Evolutionary conservation across 2,113 vertebrate genomes (phyloP).

Genomic region (Rutilus rutilus): DNA sequence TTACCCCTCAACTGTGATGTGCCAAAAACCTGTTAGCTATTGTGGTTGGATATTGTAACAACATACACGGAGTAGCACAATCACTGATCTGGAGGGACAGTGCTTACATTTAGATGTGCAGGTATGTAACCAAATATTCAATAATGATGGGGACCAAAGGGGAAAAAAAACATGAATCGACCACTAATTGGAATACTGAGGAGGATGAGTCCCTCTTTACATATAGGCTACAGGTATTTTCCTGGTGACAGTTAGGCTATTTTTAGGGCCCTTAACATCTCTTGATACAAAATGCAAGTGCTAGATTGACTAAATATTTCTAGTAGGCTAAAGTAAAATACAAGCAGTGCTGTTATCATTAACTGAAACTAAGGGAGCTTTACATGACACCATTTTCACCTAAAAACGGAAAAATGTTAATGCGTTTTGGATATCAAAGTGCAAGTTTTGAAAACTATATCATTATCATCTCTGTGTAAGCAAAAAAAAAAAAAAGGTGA

Average conservation of each 20-base stretch:
- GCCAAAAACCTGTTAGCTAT: slow-evolving; percentile 17
- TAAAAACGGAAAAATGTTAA: too few species aligned
- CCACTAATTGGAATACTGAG: background rate
- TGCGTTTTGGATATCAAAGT: too few species aligned
- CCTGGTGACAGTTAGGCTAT: too few species aligned
- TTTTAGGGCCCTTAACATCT: too few species aligned
- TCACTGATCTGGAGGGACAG: background rate
- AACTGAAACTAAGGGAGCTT: background rate
- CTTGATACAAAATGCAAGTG: too few species aligned
- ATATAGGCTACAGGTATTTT: background rate
- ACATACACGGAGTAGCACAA: background rate
- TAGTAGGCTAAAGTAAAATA: background rate
- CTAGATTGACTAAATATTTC: background rate
- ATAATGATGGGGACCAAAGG: background rate
- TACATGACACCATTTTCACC: too few species aligned
- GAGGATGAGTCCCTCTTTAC: background rate
- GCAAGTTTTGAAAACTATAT: too few species aligned
- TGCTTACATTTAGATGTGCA: background rate
- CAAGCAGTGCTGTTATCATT: background rate
- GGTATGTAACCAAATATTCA: background rate
- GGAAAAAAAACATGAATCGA: background rate
- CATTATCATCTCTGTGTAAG: too few species aligned
- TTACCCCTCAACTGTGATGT: slow-evolving; percentile 9
- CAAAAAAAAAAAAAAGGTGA: too few species aligned
- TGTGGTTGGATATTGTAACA: slow-evolving; percentile 7